Evolutionary conservation across 2,888 invertebrate species (phyloP).

Genomic region (Sinodicranocentrus sp.): DNA sequence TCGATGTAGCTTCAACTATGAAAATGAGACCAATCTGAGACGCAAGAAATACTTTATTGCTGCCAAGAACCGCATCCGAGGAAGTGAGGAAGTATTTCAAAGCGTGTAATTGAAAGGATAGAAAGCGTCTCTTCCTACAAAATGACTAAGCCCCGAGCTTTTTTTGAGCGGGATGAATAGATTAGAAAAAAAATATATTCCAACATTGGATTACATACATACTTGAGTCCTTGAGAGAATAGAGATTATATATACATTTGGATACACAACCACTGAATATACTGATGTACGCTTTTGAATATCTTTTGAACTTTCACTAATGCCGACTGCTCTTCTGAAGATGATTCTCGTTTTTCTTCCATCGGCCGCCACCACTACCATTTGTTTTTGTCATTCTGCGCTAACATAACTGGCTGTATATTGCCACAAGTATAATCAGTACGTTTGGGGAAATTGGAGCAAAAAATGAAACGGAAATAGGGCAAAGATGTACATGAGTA

Average conservation of each 20-base stretch:
- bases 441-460: conserved; percentile 48
- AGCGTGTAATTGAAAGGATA: conserved; percentile 51
- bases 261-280: too few relatives aligned
- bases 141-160: too few relatives aligned
- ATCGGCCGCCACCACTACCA: neutral
- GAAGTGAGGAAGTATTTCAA: conserved; percentile 29
- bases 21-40: conserved; percentile 26
- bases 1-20: conserved; percentile 25
- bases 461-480: conserved; percentile 46
- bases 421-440: conserved; percentile 45
- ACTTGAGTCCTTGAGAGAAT: too few relatives aligned
- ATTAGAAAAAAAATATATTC: too few relatives aligned
- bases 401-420: conserved; percentile 41
- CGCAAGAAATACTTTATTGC: conserved; percentile 21
- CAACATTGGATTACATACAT: too few relatives aligned
- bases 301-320: too few relatives aligned
- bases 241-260: too few relatives aligned
- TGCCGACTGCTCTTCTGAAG: too few relatives aligned
- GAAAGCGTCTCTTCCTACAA: too few relatives aligned
- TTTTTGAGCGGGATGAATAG: too few relatives aligned
- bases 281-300: too few relatives aligned
- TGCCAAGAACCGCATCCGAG: conserved; percentile 31
- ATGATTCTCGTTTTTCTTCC: neutral
- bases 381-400: conserved; percentile 45
- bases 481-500: conserved; percentile 9